Percentiles rank a stretch among this genome's conserved stretches.
These are phyloP conservation scores for Gymnoscelis rufifasciata DNA, from an alignment of 2,888 invertebrate genomes.

Conservation along the genomic window DNA sequence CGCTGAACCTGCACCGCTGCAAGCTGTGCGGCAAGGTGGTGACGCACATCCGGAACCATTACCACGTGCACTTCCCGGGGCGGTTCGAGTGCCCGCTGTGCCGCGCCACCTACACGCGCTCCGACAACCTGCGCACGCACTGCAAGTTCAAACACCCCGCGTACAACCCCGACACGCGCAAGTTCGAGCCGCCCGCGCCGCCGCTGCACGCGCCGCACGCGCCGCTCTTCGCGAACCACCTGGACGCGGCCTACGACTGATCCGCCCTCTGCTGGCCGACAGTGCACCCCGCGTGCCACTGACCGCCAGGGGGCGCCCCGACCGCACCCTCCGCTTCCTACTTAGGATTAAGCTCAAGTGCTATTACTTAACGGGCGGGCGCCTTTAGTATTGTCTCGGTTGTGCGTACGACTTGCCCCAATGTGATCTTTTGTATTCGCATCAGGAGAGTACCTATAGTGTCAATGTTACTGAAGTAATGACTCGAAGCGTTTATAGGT, in stretches of 20 bases:
- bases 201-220: slow-evolving; percentile 77
- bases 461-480: slow-evolving; percentile 62
- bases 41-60: slow-evolving; percentile 96
- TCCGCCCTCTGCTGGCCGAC: slow-evolving; percentile 61
- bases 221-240: slow-evolving; percentile 77
- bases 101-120: slow-evolving; percentile 93
- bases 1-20: slow-evolving; percentile 95
- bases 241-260: slow-evolving; percentile 65
- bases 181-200: slow-evolving; percentile 83
- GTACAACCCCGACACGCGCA: slow-evolving; percentile 91
- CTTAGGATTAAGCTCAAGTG: slow-evolving; percentile 75
- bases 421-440: slow-evolving; percentile 65
- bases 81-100: slow-evolving; percentile 95
- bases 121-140: slow-evolving; percentile 94
- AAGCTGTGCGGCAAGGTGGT: slow-evolving; percentile 96
- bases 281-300: not conserved
- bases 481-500: slow-evolving; percentile 69
- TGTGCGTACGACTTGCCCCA: slow-evolving; percentile 77
- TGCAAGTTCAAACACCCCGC: slow-evolving; percentile 95
- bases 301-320: too few relatives aligned
- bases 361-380: slow-evolving; percentile 71
- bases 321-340: slow-evolving; percentile 60
- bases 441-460: slow-evolving; percentile 55
- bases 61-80: slow-evolving; percentile 95
- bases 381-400: slow-evolving; percentile 75